These are phyloP conservation scores for Copsychus sechellarum DNA, from an alignment of 2,113 vertebrate species.

Conservation along the genomic window DNA sequence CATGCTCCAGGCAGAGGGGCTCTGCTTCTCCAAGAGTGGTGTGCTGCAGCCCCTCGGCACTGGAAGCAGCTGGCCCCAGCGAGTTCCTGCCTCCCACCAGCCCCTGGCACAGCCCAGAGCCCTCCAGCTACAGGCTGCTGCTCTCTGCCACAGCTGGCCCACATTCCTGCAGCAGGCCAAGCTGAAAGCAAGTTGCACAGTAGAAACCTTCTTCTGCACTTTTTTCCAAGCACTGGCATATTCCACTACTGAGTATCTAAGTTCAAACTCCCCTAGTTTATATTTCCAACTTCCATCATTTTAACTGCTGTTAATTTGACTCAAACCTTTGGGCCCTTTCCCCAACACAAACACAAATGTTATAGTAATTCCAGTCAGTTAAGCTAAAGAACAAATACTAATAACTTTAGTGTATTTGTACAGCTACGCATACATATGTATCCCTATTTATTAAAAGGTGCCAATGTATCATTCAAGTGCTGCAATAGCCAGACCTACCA, in stretches of 20 bases:
- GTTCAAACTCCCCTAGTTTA: background rate
- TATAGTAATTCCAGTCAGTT: background rate
- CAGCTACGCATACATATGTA: fast-evolving
- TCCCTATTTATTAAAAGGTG: background rate
- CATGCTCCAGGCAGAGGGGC: background rate
- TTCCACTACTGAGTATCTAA: background rate
- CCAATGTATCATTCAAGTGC: background rate
- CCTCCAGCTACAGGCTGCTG: fast-evolving
- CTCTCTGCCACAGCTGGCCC: background rate
- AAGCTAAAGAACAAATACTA: background rate
- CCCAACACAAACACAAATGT: background rate
- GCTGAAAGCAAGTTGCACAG: background rate
- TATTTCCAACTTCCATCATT: background rate
- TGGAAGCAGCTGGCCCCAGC: background rate
- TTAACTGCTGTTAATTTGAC: background rate
- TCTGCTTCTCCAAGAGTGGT: background rate
- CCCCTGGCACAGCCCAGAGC: background rate
- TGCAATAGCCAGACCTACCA: background rate
- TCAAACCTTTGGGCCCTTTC: background rate
- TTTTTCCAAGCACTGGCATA: background rate
- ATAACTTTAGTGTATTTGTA: background rate
- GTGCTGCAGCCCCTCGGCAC: background rate
- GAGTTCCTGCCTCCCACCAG: fast-evolving
- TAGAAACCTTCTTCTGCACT: background rate
- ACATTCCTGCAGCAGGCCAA: background rate